Conservation (phyloP, 2,797 vertebrate species). For the Argyrosomus regius region DNA sequence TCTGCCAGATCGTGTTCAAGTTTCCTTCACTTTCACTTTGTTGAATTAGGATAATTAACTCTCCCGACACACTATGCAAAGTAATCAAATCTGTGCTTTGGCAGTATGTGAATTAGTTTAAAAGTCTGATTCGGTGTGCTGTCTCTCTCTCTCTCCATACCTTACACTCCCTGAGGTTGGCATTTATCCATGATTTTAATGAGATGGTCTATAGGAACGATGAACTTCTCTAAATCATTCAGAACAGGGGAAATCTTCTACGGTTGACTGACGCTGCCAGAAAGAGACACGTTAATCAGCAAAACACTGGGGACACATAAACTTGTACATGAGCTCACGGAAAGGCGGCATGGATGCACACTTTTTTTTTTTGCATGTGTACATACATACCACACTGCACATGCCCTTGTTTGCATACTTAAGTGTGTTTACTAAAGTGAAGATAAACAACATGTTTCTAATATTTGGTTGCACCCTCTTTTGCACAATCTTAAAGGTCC, state of each 20-base stretch:
- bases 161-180: conserved; percentile 48
- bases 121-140: conserved; percentile 57
- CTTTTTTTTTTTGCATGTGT: background rate
- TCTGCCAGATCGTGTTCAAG: conserved; percentile 66
- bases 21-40: conserved; percentile 72
- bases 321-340: conserved; percentile 6
- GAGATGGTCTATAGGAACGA: conserved; percentile 66
- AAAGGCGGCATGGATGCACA: background rate
- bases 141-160: conserved; percentile 12
- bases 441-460: background rate
- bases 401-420: background rate
- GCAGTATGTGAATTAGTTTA: conserved; percentile 69
- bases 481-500: background rate
- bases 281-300: conserved; percentile 50
- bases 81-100: conserved; percentile 69
- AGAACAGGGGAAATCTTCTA: conserved; percentile 40
- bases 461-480: background rate
- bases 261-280: conserved; percentile 31
- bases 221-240: conserved; percentile 67
- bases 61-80: conserved; percentile 75
- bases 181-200: conserved; percentile 76
- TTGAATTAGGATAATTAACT: conserved; percentile 80
- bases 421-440: background rate
- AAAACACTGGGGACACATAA: conserved; percentile 37
- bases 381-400: background rate